Percentiles rank a stretch among this genome's conserved stretches.
These are phyloP conservation scores for Polylopha cassiicola DNA, from an alignment of 2,888 invertebrate species.

Conservation along the genomic window DNA sequence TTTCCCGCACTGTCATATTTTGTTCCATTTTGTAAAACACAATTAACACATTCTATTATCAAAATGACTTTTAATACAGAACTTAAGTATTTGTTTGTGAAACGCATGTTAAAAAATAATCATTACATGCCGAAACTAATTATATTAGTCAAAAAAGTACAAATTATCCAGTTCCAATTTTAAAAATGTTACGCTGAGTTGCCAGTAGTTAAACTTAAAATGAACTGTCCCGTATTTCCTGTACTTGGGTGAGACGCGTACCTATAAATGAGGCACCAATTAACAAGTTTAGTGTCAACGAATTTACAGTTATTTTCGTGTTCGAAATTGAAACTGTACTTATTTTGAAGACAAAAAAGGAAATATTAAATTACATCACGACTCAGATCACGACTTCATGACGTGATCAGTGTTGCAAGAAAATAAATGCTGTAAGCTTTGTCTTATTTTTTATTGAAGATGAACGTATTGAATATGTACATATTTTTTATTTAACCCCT, in stretches of 20 bases:
- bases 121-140: no score
- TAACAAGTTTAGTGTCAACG: conserved; percentile 61
- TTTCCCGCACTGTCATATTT: conserved; percentile 35
- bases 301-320: conserved; percentile 56
- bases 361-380: no score
- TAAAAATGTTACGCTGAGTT: conserved; percentile 37
- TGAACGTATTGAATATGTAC: no score
- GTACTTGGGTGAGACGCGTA: conserved; percentile 38
- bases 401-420: conserved; percentile 17
- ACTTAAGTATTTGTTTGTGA: no score
- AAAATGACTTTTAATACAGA: not conserved
- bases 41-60: conserved; percentile 28
- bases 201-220: conserved; percentile 42
- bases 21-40: conserved; percentile 34
- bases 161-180: conserved; percentile 26
- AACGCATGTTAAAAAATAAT: no score
- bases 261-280: conserved; percentile 60
- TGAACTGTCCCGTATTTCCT: conserved; percentile 46
- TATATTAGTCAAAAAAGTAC: conserved; percentile 25
- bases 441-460: no score
- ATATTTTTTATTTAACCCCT: no score
- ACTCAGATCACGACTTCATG: conserved; percentile 9
- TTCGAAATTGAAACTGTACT: conserved; percentile 23
- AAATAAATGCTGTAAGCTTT: conserved; percentile 7
- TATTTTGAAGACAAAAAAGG: conserved; percentile 40